Conservation (phyloP, 2,888 invertebrate species). For the Amblyteles armatorius region DNA sequence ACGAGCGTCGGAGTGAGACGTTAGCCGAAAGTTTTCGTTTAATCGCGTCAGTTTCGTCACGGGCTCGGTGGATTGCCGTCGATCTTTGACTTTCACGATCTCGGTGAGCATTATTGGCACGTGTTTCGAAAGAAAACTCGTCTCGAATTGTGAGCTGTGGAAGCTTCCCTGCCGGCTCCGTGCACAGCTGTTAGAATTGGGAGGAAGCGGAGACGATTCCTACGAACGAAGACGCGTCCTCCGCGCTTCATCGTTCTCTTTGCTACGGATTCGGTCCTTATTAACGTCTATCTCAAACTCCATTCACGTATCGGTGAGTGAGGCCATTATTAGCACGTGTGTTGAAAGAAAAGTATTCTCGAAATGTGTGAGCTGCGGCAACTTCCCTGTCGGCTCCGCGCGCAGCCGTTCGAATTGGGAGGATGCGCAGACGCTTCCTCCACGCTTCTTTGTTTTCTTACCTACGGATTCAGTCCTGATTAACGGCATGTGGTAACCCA, state of each 20-base stretch:
- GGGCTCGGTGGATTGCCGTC: not conserved
- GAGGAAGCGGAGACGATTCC: too few relatives aligned
- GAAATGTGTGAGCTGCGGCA: not conserved
- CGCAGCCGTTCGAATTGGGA: not conserved
- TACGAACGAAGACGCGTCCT: too few relatives aligned
- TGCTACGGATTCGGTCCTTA: too few relatives aligned
- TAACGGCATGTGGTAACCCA: too few relatives aligned
- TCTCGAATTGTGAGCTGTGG: not conserved
- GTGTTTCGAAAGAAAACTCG: not conserved
- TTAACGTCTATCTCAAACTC: too few relatives aligned
- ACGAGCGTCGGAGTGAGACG: not conserved
- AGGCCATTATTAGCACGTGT: not conserved
- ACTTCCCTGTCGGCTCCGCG: not conserved
- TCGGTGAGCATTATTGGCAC: not conserved
- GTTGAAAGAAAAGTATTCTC: not conserved
- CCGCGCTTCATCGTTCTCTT: too few relatives aligned
- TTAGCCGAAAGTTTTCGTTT: not conserved
- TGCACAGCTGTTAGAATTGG: not conserved
- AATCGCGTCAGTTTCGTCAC: not conserved
- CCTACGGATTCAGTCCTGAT: too few relatives aligned
- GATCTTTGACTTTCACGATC: not conserved
- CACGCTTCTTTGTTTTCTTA: too few relatives aligned
- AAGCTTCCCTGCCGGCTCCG: not conserved
- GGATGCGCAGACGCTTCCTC: too few relatives aligned
- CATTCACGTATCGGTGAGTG: not conserved